These are phyloP conservation scores for Ganaspis brasiliensis DNA, from an alignment of 2,888 invertebrate genomes.

Conservation along the genomic window DNA sequence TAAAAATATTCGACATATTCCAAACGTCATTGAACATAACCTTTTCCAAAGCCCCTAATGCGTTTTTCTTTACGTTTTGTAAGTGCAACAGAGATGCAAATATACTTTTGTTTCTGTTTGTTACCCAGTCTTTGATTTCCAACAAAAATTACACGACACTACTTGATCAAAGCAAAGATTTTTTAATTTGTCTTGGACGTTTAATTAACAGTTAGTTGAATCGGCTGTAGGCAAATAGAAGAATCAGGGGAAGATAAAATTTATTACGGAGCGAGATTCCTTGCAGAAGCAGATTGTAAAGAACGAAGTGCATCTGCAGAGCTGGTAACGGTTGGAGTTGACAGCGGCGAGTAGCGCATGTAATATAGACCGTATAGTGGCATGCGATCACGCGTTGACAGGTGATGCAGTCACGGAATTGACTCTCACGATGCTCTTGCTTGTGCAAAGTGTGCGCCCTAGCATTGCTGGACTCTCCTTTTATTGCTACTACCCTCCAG, in stretches of 20 bases:
- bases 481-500: slow-evolving; percentile 18
- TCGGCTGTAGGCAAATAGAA: background rate
- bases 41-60: too few relatives aligned
- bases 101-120: too few relatives aligned
- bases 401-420: slow-evolving; percentile 75
- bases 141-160: too few relatives aligned
- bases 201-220: slow-evolving; percentile 13
- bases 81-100: too few relatives aligned
- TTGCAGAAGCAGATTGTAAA: slow-evolving; percentile 37
- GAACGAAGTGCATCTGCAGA: slow-evolving; percentile 43
- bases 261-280: slow-evolving; percentile 25
- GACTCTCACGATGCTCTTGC: slow-evolving; percentile 64
- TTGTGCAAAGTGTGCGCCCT: slow-evolving; percentile 61
- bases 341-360: slow-evolving; percentile 42
- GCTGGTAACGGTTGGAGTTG: slow-evolving; percentile 47
- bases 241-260: background rate
- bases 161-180: too few relatives aligned
- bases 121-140: too few relatives aligned
- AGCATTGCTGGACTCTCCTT: slow-evolving; percentile 26
- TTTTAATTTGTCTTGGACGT: too few relatives aligned
- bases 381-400: slow-evolving; percentile 70
- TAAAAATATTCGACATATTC: too few relatives aligned
- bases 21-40: too few relatives aligned
- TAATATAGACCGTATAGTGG: slow-evolving; percentile 59
- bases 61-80: too few relatives aligned